Conservation (phyloP, 2,113 vertebrate genomes). For the Hippocampus barbouri region DNA sequence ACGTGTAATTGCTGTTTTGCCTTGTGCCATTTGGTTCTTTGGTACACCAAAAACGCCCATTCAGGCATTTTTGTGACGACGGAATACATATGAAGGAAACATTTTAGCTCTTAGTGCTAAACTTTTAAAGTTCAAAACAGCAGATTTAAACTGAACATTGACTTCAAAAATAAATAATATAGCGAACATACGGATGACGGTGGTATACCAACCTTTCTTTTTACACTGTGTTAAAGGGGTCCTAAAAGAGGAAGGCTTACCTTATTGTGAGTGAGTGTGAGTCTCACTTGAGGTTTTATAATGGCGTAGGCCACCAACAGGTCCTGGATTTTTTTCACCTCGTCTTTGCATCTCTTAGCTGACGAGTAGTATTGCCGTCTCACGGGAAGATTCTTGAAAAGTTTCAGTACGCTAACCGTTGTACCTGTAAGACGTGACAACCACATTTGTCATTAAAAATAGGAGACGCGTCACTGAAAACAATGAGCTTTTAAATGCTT, state of each 20-base stretch:
- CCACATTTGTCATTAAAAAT: not conserved
- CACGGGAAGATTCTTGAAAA: slow-evolving; percentile 95
- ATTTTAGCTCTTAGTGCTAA: not conserved
- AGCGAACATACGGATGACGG: not conserved
- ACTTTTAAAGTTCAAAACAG: not conserved
- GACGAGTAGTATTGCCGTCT: slow-evolving; percentile 90
- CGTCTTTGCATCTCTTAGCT: slow-evolving; percentile 89
- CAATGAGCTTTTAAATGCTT: not conserved
- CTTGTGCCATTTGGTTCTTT: not conserved
- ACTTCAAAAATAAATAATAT: not conserved
- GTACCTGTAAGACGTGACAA: slow-evolving; percentile 77
- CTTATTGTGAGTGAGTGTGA: slow-evolving; percentile 90
- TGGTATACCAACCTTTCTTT: no score
- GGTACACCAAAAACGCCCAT: not conserved
- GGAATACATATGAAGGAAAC: no score
- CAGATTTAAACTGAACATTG: not conserved
- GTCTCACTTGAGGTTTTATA: slow-evolving; percentile 86
- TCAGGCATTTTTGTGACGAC: not conserved
- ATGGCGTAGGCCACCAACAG: slow-evolving; percentile 85
- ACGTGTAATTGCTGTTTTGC: not conserved
- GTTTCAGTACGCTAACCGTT: slow-evolving; percentile 81
- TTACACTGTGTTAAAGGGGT: not conserved
- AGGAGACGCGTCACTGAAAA: not conserved
- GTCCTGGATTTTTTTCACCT: slow-evolving; percentile 87
- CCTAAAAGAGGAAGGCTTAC: slow-evolving; percentile 33